Conservation (phyloP, 2,113 vertebrate genomes). For the Hyperoodon ampullatus region DNA sequence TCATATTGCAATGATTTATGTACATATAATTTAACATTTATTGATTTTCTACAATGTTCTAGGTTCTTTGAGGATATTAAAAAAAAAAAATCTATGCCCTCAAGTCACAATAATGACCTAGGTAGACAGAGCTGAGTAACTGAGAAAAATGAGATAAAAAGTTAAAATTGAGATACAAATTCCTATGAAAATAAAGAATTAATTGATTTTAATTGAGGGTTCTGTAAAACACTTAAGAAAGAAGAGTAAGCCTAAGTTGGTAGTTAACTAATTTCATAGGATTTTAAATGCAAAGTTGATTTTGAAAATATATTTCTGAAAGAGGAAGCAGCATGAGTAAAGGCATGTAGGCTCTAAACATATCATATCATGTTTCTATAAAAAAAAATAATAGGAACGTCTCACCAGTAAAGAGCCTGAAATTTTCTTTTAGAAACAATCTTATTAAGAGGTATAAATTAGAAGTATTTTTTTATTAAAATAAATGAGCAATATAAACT, state of each 20-base stretch:
- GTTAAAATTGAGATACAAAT: constrained; percentile 15
- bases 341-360: neutral
- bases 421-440: constrained; percentile 17
- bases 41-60: neutral
- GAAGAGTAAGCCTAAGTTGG: neutral
- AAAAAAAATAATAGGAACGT: neutral
- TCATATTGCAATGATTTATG: neutral
- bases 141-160: neutral
- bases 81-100: neutral
- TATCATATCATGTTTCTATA: neutral
- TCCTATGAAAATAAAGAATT: neutral
- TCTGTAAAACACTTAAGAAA: neutral
- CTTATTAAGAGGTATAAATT: neutral
- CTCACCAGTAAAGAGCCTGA: neutral
- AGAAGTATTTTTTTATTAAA: neutral
- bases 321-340: neutral
- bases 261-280: neutral
- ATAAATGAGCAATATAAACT: neutral
- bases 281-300: neutral
- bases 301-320: neutral
- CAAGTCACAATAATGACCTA: neutral
- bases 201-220: neutral
- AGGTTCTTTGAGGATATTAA: neutral
- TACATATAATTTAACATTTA: neutral
- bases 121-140: neutral